These are phyloP conservation scores for Chymomyza amoena DNA, from an alignment of 2,888 invertebrate species.

Conservation along the genomic window DNA sequence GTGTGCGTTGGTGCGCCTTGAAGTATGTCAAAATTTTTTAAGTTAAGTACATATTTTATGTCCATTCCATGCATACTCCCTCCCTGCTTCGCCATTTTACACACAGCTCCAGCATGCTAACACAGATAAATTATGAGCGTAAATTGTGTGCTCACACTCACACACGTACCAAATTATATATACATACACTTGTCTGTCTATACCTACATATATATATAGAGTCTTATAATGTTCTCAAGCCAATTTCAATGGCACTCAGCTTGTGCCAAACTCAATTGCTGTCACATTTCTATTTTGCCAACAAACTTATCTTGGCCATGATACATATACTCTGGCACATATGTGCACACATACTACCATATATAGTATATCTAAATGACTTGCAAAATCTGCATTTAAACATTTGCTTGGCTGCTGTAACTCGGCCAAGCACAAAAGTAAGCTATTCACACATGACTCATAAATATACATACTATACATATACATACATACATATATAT, in stretches of 20 bases:
- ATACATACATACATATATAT: not conserved
- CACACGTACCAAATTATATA: not conserved
- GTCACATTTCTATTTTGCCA: constrained; percentile 28
- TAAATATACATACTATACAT: not conserved
- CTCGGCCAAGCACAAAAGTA: not conserved
- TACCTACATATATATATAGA: not conserved
- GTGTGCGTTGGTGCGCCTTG: constrained; percentile 38
- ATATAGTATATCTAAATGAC: not conserved
- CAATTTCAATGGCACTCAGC: not conserved
- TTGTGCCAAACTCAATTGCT: constrained; percentile 34
- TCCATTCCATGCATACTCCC: not conserved
- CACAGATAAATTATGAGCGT: constrained; percentile 60
- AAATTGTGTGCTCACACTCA: constrained; percentile 16
- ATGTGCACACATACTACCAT: not conserved
- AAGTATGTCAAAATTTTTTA: constrained; percentile 56
- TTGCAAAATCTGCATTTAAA: constrained; percentile 7
- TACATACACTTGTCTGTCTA: not conserved
- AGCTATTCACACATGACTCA: not conserved
- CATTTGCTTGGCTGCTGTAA: constrained; percentile 3
- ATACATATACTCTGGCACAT: not conserved
- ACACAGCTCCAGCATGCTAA: not conserved
- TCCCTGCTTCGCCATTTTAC: not conserved
- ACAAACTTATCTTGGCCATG: constrained; percentile 29
- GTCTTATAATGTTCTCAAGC: not conserved
- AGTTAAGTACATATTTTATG: constrained; percentile 24